These are phyloP conservation scores for Coranthus polyacanthus DNA, from an alignment of 2,797 vertebrate genomes.

Conservation along the genomic window DNA sequence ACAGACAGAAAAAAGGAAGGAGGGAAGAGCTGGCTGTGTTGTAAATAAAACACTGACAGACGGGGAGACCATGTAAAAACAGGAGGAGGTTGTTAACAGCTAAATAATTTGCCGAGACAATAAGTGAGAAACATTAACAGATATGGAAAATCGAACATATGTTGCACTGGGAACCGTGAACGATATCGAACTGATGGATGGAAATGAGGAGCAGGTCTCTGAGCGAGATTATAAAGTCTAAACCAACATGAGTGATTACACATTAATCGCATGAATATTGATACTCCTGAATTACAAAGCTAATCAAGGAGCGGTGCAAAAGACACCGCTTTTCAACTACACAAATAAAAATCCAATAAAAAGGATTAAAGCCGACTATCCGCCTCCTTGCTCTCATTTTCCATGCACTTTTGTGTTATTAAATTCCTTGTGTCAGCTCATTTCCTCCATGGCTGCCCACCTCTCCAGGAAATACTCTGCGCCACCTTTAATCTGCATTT, in stretches of 20 bases:
- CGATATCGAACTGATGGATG: conserved; percentile 4
- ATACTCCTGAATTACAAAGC: conserved; percentile 16
- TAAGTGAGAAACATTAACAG: conserved; percentile 2
- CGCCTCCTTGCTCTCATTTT: conserved; percentile 33
- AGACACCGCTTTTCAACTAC: conserved; percentile 20
- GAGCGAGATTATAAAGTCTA: conserved; percentile 1
- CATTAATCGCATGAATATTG: conserved; percentile 24
- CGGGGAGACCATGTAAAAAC: too few relatives aligned
- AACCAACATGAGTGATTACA: conserved; percentile 20
- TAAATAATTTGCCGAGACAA: conserved; percentile 19
- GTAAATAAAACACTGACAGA: conserved; percentile 42
- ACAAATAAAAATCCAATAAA: conserved; percentile 16
- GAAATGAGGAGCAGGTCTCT: conserved; percentile 26
- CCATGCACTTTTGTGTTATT: conserved; percentile 51
- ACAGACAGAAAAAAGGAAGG: background rate
- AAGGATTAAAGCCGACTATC: conserved; percentile 24
- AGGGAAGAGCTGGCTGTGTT: too few relatives aligned
- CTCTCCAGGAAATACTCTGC: conserved; percentile 58
- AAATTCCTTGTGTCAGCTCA: conserved; percentile 66
- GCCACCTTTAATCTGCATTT: conserved; percentile 71
- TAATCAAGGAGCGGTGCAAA: conserved; percentile 23
- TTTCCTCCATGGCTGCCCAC: conserved; percentile 60
- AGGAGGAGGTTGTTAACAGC: conserved; percentile 13
- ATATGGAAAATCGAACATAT: conserved; percentile 8
- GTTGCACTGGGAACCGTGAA: conserved; percentile 1